Conservation (phyloP, 1,140 invertebrate genomes). For the Zaprionus vittiger region DNA sequence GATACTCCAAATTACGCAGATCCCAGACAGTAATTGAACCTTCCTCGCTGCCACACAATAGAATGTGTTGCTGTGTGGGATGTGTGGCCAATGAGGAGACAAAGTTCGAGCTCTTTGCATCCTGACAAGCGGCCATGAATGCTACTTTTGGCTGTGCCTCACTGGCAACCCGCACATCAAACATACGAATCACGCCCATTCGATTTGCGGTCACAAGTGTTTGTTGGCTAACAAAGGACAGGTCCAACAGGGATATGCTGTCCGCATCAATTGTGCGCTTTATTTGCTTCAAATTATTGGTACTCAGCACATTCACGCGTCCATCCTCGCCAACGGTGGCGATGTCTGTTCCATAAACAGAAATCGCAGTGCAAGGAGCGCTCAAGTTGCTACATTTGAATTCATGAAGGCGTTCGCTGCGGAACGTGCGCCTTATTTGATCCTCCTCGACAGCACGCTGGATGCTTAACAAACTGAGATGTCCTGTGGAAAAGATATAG, state of each 20-base stretch:
- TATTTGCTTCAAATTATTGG: constrained; percentile 56
- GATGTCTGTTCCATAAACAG: constrained; percentile 89
- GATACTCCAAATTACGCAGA: constrained; percentile 91
- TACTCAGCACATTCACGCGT: constrained; percentile 63
- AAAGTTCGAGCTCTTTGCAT: constrained; percentile 87
- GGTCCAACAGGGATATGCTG: constrained; percentile 91
- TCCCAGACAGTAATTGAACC: constrained; percentile 94
- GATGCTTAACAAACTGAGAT: constrained; percentile 87
- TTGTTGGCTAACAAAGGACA: constrained; percentile 91
- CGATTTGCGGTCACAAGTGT: constrained; percentile 92
- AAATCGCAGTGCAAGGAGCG: constrained; percentile 89
- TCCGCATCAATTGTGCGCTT: constrained; percentile 87
- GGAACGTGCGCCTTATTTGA: constrained; percentile 84
- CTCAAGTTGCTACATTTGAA: constrained; percentile 86
- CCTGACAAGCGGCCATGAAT: constrained; percentile 88
- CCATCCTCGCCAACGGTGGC: constrained; percentile 94
- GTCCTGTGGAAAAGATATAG: constrained; percentile 54
- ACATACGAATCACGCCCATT: constrained; percentile 94
- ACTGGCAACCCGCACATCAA: constrained; percentile 89
- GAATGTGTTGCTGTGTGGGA: constrained; percentile 93
- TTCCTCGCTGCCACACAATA: constrained; percentile 92
- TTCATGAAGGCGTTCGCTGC: constrained; percentile 88
- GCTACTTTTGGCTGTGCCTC: constrained; percentile 87
- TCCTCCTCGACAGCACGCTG: constrained; percentile 85
- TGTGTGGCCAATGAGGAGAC: constrained; percentile 91